Evolutionary conservation across 2,797 vertebrate species (phyloP).

Genomic region (Diceros bicornis): DNA sequence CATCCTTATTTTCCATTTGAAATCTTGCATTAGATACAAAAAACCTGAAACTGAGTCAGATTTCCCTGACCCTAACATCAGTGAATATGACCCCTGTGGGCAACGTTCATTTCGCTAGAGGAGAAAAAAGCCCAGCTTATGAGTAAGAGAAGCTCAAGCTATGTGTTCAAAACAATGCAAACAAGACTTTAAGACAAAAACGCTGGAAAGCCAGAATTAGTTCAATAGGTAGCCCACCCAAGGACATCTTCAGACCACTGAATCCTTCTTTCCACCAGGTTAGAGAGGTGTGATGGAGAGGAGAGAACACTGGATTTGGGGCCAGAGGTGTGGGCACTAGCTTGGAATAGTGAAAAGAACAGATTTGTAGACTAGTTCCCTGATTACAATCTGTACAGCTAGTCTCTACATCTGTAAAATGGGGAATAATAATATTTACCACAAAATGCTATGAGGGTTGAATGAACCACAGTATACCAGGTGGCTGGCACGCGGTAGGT

Average conservation of each 20-base stretch:
- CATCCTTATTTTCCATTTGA: neutral
- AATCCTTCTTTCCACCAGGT: neutral
- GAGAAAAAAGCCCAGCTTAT: neutral
- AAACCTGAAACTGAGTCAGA: neutral
- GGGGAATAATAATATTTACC: neutral
- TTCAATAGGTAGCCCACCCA: neutral
- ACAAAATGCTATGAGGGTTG: neutral
- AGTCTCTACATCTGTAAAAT: neutral
- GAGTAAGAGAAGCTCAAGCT: neutral
- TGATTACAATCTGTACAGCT: neutral
- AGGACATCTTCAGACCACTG: neutral
- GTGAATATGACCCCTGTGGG: neutral
- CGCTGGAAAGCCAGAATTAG: neutral
- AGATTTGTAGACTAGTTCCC: neutral
- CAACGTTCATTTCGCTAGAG: neutral
- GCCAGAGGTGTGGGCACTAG: neutral
- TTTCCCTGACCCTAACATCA: neutral
- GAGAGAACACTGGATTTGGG: neutral
- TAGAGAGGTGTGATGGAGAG: too few species aligned
- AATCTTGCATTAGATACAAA: neutral
- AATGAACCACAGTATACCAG: neutral
- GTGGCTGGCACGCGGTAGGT: neutral
- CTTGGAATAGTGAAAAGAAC: neutral
- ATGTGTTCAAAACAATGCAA: neutral
- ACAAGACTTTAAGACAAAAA: neutral